Base-by-base conservation (phyloP, 2,888 invertebrate species). In the Scaptodrosophila latifasciaeformis region DNA sequence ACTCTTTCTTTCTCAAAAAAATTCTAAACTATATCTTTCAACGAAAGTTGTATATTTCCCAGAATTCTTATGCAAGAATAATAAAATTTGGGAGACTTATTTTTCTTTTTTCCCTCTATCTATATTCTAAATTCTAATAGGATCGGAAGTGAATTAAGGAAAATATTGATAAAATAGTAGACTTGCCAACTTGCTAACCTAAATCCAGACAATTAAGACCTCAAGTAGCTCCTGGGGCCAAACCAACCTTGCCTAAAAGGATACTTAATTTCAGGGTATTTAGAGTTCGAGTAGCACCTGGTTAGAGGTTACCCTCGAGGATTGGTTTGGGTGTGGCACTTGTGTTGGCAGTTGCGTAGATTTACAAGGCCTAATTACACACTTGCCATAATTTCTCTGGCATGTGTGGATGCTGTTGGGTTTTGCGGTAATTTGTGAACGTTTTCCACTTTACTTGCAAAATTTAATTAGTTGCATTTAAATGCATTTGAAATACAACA, bases 401-500 rank as follows among this genome's bases (percentile, higher is more conserved):
- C 31, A 15, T 45, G 24, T 40, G 51, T 34, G n/a, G n/a, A n/a
- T n/a, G n/a, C 29, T 58, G 35, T 35, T 34, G 34, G 37, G 30
- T 9, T 2, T 30, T 30, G 30, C 30, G 30, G 61, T 70, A 74
- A 66, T 62, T 65, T 66, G n/a, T n/a, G n/a, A 70, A 77, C 67
- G 71, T 67, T 67, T 59, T 65, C 60, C 50, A 59, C 59, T 45
- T 57, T n/a, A n/a, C n/a, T n/a, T n/a, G n/a, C 54, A 52, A 35
- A 76, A 78, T 74, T 78, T 75, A 74, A 74, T 74, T 75, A 75
- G 74, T 75, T 75, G 66, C 71, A 77, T 77, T 77, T 74, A 72
- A 77, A 67, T 43, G 49, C 27, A 46, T 49, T n/a, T 40, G 37
- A 49, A 53, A 54, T 40, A 37, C 35, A 21, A 24, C 31, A 29